Percentiles rank a stretch among this genome's conserved stretches.
These are phyloP conservation scores for Oncorhynchus clarkii DNA, from an alignment of 2,113 vertebrate genomes.

Conservation along the genomic window DNA sequence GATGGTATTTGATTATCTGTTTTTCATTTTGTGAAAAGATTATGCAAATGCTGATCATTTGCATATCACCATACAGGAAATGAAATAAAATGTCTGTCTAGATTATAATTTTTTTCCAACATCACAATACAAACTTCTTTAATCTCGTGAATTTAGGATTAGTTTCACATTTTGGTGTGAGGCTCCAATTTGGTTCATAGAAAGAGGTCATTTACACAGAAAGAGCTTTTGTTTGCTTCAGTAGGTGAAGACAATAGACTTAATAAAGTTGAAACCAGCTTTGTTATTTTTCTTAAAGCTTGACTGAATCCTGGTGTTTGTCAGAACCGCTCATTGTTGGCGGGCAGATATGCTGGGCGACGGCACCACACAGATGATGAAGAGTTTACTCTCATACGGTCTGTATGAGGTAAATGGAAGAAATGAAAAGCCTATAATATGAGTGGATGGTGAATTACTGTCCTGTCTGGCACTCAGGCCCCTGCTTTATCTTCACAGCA, in stretches of 20 bases:
- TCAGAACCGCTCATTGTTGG: slow-evolving; percentile 52
- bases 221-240: slow-evolving; percentile 70
- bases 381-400: slow-evolving; percentile 61
- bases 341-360: slow-evolving; percentile 46
- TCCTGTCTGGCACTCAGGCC: slow-evolving; percentile 58
- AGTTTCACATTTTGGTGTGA: slow-evolving; percentile 67
- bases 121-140: slow-evolving; percentile 69
- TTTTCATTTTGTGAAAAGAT: slow-evolving; percentile 77
- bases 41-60: slow-evolving; percentile 77
- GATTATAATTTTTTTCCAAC: slow-evolving; percentile 63
- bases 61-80: slow-evolving; percentile 69
- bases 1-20: slow-evolving; percentile 78
- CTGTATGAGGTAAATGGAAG: slow-evolving; percentile 63
- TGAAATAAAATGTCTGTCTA: slow-evolving; percentile 61
- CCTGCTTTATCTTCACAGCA: slow-evolving; percentile 66
- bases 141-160: slow-evolving; percentile 78
- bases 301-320: slow-evolving; percentile 66
- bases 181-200: slow-evolving; percentile 49
- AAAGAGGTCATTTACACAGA: slow-evolving; percentile 58
- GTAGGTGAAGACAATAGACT: slow-evolving; percentile 73
- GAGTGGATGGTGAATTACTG: slow-evolving; percentile 70
- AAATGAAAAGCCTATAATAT: slow-evolving; percentile 71
- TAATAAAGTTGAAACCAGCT: slow-evolving; percentile 72
- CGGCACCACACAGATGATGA: slow-evolving; percentile 52
- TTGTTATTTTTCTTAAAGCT: slow-evolving; percentile 74